A percentile compares a stretch with the other conserved stretches of the same genome.
phyloP scores from a whole-genome alignment of 2,888 invertebrate genomes.

The Caenorhabditis sp. region DNA sequence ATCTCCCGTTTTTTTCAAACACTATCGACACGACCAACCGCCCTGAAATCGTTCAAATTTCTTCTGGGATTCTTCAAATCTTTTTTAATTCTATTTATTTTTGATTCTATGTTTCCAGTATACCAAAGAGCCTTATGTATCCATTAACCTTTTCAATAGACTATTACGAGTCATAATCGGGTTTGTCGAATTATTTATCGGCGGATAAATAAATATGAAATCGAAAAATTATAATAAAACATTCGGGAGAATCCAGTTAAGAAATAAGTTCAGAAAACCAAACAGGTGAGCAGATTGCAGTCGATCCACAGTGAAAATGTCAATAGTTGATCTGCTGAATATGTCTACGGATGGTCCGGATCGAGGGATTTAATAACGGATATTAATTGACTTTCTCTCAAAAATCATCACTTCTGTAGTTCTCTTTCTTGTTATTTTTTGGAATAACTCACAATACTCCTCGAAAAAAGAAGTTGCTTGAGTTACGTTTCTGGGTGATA shows the following conservation, averaged over 20 bases:
- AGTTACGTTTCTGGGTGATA: too few species aligned
- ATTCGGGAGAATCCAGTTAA: background rate
- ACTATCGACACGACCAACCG: background rate
- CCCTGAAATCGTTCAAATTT: conserved; percentile 1
- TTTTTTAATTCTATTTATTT: background rate
- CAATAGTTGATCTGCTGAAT: conserved; percentile 1
- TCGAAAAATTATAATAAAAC: background rate
- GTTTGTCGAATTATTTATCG: conserved; percentile 42
- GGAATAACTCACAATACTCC: too few species aligned
- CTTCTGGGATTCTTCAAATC: conserved; percentile 5
- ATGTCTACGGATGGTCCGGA: too few species aligned
- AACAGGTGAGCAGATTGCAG: conserved; percentile 7
- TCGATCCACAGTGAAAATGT: too few species aligned
- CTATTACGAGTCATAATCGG: conserved; percentile 18
- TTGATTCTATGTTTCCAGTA: conserved; percentile 10
- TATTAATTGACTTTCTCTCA: too few species aligned
- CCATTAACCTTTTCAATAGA: conserved; percentile 7
- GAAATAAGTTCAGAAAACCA: conserved; percentile 13
- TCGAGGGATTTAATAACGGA: too few species aligned
- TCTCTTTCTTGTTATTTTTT: too few species aligned
- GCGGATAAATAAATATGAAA: conserved; percentile 45
- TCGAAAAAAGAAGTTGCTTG: too few species aligned
- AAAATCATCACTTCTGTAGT: too few species aligned
- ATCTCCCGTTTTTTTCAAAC: background rate
- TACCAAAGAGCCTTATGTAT: conserved; percentile 9